Base-by-base conservation (phyloP, 2,888 invertebrate species). In the Brenthis ino region DNA sequence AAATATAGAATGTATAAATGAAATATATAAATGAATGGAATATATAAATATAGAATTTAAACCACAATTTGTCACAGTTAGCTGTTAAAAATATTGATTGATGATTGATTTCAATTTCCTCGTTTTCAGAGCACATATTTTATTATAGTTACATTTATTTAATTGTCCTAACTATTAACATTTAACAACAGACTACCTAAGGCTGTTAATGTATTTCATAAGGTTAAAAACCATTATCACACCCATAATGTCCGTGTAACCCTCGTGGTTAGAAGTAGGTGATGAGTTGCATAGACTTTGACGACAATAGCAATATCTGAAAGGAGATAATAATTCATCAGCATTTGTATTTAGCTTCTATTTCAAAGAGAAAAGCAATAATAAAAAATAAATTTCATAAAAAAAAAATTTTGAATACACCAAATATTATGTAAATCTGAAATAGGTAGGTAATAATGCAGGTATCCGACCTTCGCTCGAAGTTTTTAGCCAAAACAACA, bases 251-350 rank as follows among this genome's bases (percentile, higher is more conserved):
- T 94, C 94, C 0, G 94, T 94, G 81, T 93, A 93, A 3, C 90
- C 91, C 74, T 90, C 85, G 82, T 93, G 79, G 81, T 84, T 89
- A 2, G 92, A 85, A 68, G 79, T 89, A 20, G 93, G 86, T 47
- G 82, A 93, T 82, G 94, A 88, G 86, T 97, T 97, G 88, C 97
- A 97, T 56, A 96, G 89, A 79, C 96, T 93, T 57, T 94, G 94
- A 53, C 95, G 94, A 80, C 97, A 97, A 84, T 96, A 97, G 83
- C 97, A 97, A 84, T 96, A 95, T 76, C 92, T 93, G 89, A 16
- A 90, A 88, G 68, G 0, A 43, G 11, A 54, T 16, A 37, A 54
- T 55, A n/a, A 6, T 20, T 54, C 3, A 14, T 55, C 11, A 43
- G 6, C 20, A 55, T n/a, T 51, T 6, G 11, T 33, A 11, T 20